Conservation (phyloP, 2,797 vertebrate genomes). For the Antennarius maculatus region DNA sequence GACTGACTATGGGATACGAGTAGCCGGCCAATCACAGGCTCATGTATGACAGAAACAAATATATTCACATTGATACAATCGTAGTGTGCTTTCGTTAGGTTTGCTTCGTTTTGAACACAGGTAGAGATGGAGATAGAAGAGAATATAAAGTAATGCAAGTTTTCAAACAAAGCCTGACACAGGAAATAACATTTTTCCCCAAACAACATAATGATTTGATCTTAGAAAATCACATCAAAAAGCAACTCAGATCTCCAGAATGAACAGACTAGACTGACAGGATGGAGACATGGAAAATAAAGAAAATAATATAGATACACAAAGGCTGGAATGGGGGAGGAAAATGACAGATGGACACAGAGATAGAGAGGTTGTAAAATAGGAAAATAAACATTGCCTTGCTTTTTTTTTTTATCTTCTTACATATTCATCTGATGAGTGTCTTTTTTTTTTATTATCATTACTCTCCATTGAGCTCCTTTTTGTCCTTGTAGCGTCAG, state of each 20-base stretch:
- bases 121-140: background rate
- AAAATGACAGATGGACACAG: constrained; percentile 23
- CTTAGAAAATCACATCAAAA: constrained; percentile 12
- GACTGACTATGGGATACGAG: too few relatives aligned
- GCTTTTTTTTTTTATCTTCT: constrained; percentile 41
- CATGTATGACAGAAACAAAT: too few relatives aligned
- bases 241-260: constrained; percentile 8
- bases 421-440: constrained; percentile 55
- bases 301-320: background rate
- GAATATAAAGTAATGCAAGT: background rate
- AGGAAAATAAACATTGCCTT: constrained; percentile 26
- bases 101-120: background rate
- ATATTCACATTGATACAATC: background rate
- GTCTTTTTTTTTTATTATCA: constrained; percentile 47
- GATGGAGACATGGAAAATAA: background rate
- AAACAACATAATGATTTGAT: constrained; percentile 13
- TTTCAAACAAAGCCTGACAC: background rate
- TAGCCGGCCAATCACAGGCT: too few relatives aligned
- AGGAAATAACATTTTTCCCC: background rate
- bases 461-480: constrained; percentile 39
- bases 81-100: background rate
- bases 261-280: constrained; percentile 9
- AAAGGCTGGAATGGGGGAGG: constrained; percentile 3
- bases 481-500: constrained; percentile 62
- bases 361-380: constrained; percentile 18